Evolutionary conservation across 2,797 vertebrate species (phyloP), one percentile per base, ranked within the genome.

Genomic region (Buceros bicornis): DNA sequence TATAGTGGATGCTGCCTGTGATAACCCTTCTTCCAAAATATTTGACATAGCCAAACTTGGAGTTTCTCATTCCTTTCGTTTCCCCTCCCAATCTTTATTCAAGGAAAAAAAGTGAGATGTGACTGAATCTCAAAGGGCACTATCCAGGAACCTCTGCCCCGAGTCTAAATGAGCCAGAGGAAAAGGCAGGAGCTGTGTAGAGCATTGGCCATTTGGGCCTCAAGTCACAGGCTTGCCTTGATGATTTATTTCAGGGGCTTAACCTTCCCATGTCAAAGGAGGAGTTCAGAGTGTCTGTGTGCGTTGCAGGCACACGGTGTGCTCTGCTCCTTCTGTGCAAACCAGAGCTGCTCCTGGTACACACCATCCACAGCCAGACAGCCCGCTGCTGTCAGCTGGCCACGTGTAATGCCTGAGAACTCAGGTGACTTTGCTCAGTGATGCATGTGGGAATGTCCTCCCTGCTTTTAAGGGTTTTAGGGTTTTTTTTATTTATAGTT

Each of bases 271-370:
- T 57, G 77, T 61, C 3, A 1, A 33, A 40, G 33, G 48, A 14
- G 4, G 56, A 62, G 65, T 7, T 58, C 16, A 5, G 15, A 6
- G 66, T 9, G 26, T 4, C 45, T 26, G 48, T 42, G 87, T 6
- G 24, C 13, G n/a, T 58, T 0, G 0, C 31, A n/a, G 62, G 57
- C 74, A 35, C 45, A 1, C 0, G 3, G 12, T 2, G 42, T 1
- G 28, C 64, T 88, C 47, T 50, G 72, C 54, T 45, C 8, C 16
- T 56, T 17, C 67, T n/a, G 81, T 22, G 7, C 78, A 43, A 66
- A 56, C 50, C 66, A 61, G 62, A 56, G 11, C 69, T 51, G 16
- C 26, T 43, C 50, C 28, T 5, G 67, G 29, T 5, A 4, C 54
- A 15, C 2, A 0, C 45, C 4, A 8, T 35, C 57, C 70, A 6